These are phyloP conservation scores for Aplidium turbinatum DNA, from an alignment of 23 tunicate genomes.

Conservation along the genomic window DNA sequence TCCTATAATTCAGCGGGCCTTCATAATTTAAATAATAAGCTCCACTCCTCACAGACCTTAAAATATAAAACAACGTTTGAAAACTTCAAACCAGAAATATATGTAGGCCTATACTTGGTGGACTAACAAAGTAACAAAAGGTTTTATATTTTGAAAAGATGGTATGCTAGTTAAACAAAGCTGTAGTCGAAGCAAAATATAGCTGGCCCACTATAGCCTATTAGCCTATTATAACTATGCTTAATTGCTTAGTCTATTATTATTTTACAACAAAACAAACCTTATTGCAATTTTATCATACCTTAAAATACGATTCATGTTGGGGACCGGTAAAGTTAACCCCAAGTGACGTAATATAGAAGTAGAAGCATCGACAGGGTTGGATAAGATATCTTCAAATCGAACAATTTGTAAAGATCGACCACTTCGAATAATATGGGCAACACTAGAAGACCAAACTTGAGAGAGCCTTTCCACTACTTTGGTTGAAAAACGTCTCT, in stretches of 20 bases:
- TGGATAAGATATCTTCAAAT: constrained; percentile 54
- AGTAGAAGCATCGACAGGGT: constrained; percentile 39
- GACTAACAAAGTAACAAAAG: no score
- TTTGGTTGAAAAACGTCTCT: background rate
- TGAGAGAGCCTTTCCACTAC: constrained; percentile 47
- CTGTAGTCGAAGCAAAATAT: no score
- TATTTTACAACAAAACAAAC: no score
- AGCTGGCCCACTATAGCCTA: no score
- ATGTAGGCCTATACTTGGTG: no score
- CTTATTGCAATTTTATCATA: no score
- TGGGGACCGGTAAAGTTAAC: constrained; percentile 47
- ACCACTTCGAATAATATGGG: constrained; percentile 27
- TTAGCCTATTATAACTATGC: no score
- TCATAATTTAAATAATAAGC: constrained; percentile 22
- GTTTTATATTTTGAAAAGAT: no score
- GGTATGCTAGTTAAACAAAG: no score
- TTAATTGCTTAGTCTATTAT: no score
- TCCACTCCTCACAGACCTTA: constrained; percentile 47
- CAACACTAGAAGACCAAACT: constrained; percentile 58
- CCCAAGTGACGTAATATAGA: constrained; percentile 48
- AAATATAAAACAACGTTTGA: background rate
- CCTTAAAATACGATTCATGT: constrained; percentile 53
- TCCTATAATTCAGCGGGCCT: background rate
- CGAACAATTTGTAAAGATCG: constrained; percentile 70
- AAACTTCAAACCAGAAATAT: no score